Percentiles rank a stretch among this genome's conserved stretches.
phyloP scores from a whole-genome alignment of 2,888 invertebrate genomes.

The Machimus atricapillus region DNA sequence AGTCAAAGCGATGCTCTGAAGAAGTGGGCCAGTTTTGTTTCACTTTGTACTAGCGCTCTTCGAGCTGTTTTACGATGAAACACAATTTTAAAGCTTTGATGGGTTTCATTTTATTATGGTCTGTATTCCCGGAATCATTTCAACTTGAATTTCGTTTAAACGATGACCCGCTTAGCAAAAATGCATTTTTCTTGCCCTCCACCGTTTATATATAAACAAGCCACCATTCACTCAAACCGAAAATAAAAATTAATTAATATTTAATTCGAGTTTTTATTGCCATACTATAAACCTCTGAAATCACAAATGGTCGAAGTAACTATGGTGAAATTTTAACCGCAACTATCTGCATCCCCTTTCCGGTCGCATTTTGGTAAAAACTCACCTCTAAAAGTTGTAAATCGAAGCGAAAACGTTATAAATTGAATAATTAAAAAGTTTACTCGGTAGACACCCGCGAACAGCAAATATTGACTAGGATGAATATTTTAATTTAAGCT shows the following conservation, averaged over 20 bases:
- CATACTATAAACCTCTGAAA: not conserved
- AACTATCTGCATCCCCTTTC: not conserved
- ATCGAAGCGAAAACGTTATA: not conserved
- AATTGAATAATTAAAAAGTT: not conserved
- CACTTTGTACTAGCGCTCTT: not conserved
- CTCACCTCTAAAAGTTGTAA: not conserved
- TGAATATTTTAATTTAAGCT: not conserved
- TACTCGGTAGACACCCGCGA: not conserved
- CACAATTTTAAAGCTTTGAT: constrained; percentile 11
- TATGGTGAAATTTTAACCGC: not conserved
- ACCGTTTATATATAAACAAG: not conserved
- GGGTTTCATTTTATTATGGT: not conserved
- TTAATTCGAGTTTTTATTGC: not conserved
- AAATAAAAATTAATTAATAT: not conserved
- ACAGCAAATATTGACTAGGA: not conserved
- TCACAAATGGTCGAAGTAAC: not conserved
- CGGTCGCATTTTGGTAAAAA: not conserved
- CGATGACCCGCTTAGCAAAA: not conserved
- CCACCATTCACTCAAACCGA: not conserved
- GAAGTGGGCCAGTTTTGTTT: constrained; percentile 17
- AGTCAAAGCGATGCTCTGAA: constrained; percentile 16
- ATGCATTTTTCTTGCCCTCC: not conserved
- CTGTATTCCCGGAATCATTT: not conserved
- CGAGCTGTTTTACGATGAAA: not conserved
- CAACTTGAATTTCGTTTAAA: not conserved